Conservation (phyloP, 2,113 vertebrate species). For the Cottus gobio region DNA sequence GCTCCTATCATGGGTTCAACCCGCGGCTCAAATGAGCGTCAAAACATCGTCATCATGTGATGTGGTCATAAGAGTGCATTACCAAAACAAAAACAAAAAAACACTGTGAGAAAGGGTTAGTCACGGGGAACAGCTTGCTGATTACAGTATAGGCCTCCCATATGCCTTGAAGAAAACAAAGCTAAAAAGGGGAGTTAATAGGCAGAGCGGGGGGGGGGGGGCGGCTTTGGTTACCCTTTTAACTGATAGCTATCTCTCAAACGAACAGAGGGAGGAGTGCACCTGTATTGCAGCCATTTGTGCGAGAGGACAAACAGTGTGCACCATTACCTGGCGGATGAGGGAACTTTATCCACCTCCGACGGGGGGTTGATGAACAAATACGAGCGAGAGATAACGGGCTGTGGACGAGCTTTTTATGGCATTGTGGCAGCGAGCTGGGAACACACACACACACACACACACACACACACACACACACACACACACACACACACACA, state of each 20-base stretch:
- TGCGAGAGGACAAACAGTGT: constrained; percentile 69
- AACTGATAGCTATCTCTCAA: constrained; percentile 79
- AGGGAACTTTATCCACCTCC: constrained; percentile 69
- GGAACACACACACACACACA: constrained; percentile 9
- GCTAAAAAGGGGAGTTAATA: constrained; percentile 68
- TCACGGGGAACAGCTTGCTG: constrained; percentile 68
- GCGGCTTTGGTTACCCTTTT: constrained; percentile 79
- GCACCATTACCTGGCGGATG: constrained; percentile 71
- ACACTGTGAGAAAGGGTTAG: constrained; percentile 40
- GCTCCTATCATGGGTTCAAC: constrained; percentile 41
- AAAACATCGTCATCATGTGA: constrained; percentile 50
- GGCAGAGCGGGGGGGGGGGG: constrained; percentile 20
- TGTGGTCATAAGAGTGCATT: constrained; percentile 39
- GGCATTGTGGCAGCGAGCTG: constrained; percentile 21
- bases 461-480: too few species aligned
- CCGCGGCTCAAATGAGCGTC: constrained; percentile 35
- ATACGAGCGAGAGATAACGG: constrained; percentile 63
- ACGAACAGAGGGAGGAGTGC: constrained; percentile 57
- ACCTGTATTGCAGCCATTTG: constrained; percentile 71
- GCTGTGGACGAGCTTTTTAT: constrained; percentile 49
- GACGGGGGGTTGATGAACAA: constrained; percentile 63
- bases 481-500: neutral
- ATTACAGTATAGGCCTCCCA: constrained; percentile 64
- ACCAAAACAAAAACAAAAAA: constrained; percentile 33
- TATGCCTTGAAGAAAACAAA: constrained; percentile 73